A percentile compares a stretch with the other conserved stretches of the same genome.
These are phyloP conservation scores for Panagrolaimus sp. DNA, from an alignment of 1,140 invertebrate species.

Conservation along the genomic window DNA sequence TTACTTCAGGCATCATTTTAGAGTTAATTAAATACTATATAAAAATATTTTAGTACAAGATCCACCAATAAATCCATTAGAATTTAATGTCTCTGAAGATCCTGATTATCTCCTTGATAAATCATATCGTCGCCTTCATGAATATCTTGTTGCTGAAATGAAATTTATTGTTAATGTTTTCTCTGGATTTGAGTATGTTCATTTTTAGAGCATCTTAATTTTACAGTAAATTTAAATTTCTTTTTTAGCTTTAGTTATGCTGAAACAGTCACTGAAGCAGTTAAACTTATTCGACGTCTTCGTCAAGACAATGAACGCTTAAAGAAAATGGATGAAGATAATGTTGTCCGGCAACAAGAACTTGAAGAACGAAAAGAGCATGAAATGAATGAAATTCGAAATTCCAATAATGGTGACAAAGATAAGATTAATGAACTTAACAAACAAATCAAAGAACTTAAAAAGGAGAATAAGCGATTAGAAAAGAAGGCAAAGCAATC, in stretches of 20 bases:
- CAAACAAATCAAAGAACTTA: neutral
- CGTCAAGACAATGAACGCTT: neutral
- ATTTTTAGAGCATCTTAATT: too few species aligned
- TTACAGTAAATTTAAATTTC: too few species aligned
- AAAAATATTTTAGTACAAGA: neutral
- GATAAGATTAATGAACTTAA: neutral
- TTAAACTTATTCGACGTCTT: neutral
- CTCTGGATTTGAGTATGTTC: neutral
- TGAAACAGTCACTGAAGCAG: neutral
- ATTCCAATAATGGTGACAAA: neutral
- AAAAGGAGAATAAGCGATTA: neutral
- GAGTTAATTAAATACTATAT: neutral
- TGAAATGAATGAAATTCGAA: constrained; percentile 1
- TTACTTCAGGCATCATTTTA: neutral
- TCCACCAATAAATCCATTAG: neutral
- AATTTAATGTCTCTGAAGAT: neutral
- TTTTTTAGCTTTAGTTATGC: neutral
- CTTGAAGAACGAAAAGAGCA: neutral
- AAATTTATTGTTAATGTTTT: neutral
- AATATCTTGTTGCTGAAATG: neutral
- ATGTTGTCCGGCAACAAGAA: neutral
- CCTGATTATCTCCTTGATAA: neutral
- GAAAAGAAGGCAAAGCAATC: constrained; percentile 12
- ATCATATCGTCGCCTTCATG: constrained; percentile 6
- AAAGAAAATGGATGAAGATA: neutral